Base-by-base conservation (phyloP, 2,797 vertebrate genomes). In the Gobio occitaniae region DNA sequence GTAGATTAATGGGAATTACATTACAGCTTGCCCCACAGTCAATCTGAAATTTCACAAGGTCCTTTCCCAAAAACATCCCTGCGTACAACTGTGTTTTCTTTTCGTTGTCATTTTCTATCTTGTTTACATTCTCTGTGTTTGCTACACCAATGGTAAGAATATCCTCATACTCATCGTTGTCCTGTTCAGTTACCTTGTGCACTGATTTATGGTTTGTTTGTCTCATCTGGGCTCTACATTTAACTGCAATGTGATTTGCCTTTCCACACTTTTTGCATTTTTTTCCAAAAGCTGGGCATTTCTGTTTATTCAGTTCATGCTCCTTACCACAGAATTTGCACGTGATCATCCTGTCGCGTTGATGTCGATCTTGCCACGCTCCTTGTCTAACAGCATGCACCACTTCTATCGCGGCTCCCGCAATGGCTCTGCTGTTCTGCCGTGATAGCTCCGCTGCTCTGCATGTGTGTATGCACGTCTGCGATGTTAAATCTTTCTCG, bases 361-460 rank as follows among this genome's bases (percentile, higher is more conserved):
- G 15, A 56, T 80, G 15, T 10, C 4, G 2, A 75, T 54, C 48
- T 19, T 9, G 48, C 19, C 15, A 3, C 2, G 25, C 71, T 76
- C 11, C 63, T 19, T 6, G 52, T 47, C 36, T 89, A 76, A 36
- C 25, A 15, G 65, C 52, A 44, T 56, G 52, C 48, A 65, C 47
- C 65, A 56, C 59, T 32, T 88, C 79, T 52, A 83, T 80, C 21
- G 10, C 52, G 21, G 36, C 17, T 5, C 83, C 83, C 3, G 71
- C 6, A 17, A 85, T 86, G 25, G 74, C 25, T 86, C 86, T 89
- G 29, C 48, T 48, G 41, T 41, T 48, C 25, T 25, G 41, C 1
- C 1, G 7, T 4, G 86, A 89, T 16, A 89, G 66, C 66, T 89
- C 88, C 1, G 74, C 41, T 10, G 84, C 85, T 61, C 88, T 90